Base-by-base conservation (phyloP, 1,140 invertebrate genomes). In the Phymastichus coffea region DNA sequence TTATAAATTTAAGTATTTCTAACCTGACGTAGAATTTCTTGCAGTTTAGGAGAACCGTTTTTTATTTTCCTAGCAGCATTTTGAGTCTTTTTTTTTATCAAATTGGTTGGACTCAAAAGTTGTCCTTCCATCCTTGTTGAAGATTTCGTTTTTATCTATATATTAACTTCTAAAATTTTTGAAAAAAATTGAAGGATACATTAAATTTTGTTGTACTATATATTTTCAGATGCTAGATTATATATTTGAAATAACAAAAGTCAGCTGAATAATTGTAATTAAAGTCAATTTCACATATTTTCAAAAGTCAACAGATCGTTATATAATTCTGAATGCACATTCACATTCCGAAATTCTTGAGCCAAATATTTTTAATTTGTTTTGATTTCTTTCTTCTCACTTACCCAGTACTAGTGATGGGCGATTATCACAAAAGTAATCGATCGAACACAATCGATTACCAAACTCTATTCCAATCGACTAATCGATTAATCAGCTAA, bases 11-110 rank as follows among this genome's bases (percentile, higher is more conserved):
- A 35, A 33, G 35, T 12, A 40, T 40, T 55, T 40, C 52, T 69
- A 78, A 80, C 80, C 76, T 80, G 62, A 70, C 80, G 64, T 4
- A 80, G 46, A 28, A 75, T 57, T 49, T 80, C 72, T 49, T 72
- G 70, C 10, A 79, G 64, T 58, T 78, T 75, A 2, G 77, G 78
- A 3, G 77, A 78, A 3, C 73, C 77, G 41, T 75, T 55, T 67
- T 64, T 78, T 0, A 77, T 65, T 71, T 70, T 79, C 30, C 73
- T 68, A 0, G 43, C 69, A 4, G 63, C 60, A 28, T 75, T 72
- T 41, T 64, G 66, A 33, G 52, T 74, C 49, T 66, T 79, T 4
- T 73, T 37, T 68, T 73, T 76, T 8, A 37, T 52, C 8, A 47
- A 57, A 35, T 64, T 63, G 7, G 51, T 66, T n/a, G 67, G 68